Conservation (phyloP, 2,113 vertebrate species). For the Zosterops japonicus region DNA sequence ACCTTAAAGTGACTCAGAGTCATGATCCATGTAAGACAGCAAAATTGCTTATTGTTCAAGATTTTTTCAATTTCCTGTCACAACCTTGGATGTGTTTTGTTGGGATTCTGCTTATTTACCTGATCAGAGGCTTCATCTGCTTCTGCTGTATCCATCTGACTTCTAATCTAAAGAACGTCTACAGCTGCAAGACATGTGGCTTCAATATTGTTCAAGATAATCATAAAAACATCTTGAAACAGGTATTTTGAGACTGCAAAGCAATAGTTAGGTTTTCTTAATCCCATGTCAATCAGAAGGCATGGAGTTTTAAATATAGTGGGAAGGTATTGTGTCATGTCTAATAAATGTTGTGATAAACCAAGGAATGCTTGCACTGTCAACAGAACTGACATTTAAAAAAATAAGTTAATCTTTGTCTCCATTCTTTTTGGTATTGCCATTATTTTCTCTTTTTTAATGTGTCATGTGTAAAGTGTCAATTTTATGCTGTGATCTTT, state of each 20-base stretch:
- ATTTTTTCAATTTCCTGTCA: not conserved
- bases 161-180: not conserved
- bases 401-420: not conserved
- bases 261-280: not conserved
- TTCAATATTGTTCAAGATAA: not conserved
- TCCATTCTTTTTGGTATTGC: not conserved
- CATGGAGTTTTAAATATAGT: not conserved
- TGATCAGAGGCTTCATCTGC: not conserved
- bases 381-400: not conserved
- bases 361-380: not conserved
- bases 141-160: not conserved
- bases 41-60: not conserved
- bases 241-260: not conserved
- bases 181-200: not conserved
- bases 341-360: not conserved
- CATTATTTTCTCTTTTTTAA: not conserved
- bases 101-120: not conserved
- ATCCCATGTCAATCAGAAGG: not conserved
- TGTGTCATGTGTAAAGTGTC: too few relatives aligned
- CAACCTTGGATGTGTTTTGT: not conserved
- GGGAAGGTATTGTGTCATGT: not conserved
- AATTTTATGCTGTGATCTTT: not conserved
- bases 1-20: not conserved
- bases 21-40: not conserved
- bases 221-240: fast-evolving